Evolutionary conservation across 2,888 invertebrate genomes (phyloP).

Genomic region (Athetis lepigone): DNA sequence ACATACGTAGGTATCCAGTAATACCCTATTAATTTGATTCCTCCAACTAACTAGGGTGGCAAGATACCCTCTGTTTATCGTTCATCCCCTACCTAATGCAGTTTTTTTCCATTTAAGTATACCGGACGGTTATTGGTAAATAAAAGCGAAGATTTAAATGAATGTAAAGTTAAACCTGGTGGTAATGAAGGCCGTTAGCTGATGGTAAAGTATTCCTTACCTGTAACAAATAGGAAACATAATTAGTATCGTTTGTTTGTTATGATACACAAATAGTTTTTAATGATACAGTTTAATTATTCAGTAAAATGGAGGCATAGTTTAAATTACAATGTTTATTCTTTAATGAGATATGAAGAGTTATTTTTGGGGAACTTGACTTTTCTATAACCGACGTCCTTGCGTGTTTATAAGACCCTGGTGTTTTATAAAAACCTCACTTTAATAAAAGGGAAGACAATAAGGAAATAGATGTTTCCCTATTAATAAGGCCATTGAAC

Average conservation of each 20-base stretch:
- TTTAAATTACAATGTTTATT: slow-evolving; percentile 5
- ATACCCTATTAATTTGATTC: slow-evolving; percentile 59
- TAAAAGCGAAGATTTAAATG: slow-evolving; percentile 29
- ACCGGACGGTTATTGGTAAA: slow-evolving; percentile 38
- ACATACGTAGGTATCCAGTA: slow-evolving; percentile 25
- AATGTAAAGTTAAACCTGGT: slow-evolving; percentile 46
- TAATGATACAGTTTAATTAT: neutral
- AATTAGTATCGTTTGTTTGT: slow-evolving; percentile 23
- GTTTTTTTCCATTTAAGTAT: slow-evolving; percentile 51
- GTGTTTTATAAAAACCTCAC: neutral
- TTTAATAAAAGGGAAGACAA: neutral
- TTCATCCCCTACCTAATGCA: slow-evolving; percentile 60
- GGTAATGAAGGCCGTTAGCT: slow-evolving; percentile 32
- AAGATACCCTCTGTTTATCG: slow-evolving; percentile 58
- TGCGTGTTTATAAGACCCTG: neutral
- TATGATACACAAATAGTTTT: slow-evolving; percentile 27
- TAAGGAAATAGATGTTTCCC: slow-evolving; percentile 21
- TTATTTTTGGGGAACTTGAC: too few relatives aligned
- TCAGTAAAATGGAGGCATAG: neutral
- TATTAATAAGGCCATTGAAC: slow-evolving; percentile 62
- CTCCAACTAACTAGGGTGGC: slow-evolving; percentile 50
- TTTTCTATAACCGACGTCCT: too few relatives aligned
- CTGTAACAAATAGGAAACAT: slow-evolving; percentile 65
- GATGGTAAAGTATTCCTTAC: slow-evolving; percentile 59
- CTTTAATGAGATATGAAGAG: neutral